Evolutionary conservation across 2,888 invertebrate species (phyloP), one percentile per base, ranked within the genome.

Genomic region (Lasioglossum malachurum): DNA sequence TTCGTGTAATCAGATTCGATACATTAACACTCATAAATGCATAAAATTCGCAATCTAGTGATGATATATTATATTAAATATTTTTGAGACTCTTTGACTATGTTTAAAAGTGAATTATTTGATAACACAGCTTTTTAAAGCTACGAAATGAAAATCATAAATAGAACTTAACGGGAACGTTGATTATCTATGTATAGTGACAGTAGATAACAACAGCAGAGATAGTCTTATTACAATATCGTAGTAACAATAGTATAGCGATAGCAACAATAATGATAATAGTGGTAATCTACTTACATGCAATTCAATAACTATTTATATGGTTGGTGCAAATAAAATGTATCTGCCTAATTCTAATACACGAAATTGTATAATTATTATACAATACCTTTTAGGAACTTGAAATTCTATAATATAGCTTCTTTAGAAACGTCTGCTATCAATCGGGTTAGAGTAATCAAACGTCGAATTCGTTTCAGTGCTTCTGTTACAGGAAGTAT

Each of bases 351-450:
- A 84, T 71, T 88, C 80, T 88, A 86, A n/a, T 44, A 78, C 82
- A 77, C 73, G 69, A 79, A 82, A 83, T 83, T 71, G 82, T 80
- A 87, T 64, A 84, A 86, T 88, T 84, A 87, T 87, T 75, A 83
- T 88, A 90, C 84, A 86, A 88, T 82, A 88, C 72, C 80, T 84
- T 75, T 84, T 90, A 90, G 90, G 90, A 90, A 90, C 90, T 90
- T 90, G 90, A 84, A 87, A 88, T 82, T 87, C 90, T 88, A 86
- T 82, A 81, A 82, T 80, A 84, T 75, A 60, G 41, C 74, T 71
- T 73, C 75, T 78, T 71, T n/a, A 69, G 75, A 84, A 86, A 82
- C 78, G 75, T 67, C 49, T 78, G 78, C 46, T 27, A 67, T 74
- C 71, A 71, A 31, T 74, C 53, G 53, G 82, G 74, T 77, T 57